Evolutionary conservation across 2,113 vertebrate genomes (phyloP), one percentile per base, ranked within the genome.

Genomic region (Sebastes schlegelii): DNA sequence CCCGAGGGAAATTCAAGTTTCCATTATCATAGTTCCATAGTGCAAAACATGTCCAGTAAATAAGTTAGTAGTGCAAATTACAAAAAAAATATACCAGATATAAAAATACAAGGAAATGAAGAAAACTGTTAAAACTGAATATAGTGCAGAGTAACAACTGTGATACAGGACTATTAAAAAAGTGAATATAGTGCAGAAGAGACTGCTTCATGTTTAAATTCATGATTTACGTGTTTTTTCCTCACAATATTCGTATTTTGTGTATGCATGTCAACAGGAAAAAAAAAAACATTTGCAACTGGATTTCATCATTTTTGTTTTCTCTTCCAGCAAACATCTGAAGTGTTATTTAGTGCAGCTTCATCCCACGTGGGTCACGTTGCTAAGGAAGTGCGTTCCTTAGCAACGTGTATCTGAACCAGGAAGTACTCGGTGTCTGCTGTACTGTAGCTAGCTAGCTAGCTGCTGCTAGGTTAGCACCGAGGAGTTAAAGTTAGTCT

Each of bases 371-470:
- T 88, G 91, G 11, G 4, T 34, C 82, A 16, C 2, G 85, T 89
- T 89, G 88, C 67, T 57, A 2, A n/a, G 21, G 17, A 40, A 48
- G n/a, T n/a, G n/a, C n/a, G n/a, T 94, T 93, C 91, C 91, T 91
- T 93, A 88, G 93, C 92, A 94, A 94, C 89, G 89, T 72, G 85
- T 85, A 62, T 81, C 70, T 94, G 91, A 92, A 95, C 94, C 93
- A 89, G 95, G 94, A 95, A 95, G 95, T 91, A 77, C 74, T 95
- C 85, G 26, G 1, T 17, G n/a, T 13, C 0, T 17, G 69, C 74
- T 26, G 2, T 26, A 26, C 26, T 26, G 26, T 26, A 26, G 26
- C 16, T 4, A 4, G 89, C 91, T 86, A 80, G 52, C 66, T 74
- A 69, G 80, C 80, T 57, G 5, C 34, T 54, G 55, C 40, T 55